Conservation (phyloP, 2,797 vertebrate genomes). For the Anableps anableps region DNA sequence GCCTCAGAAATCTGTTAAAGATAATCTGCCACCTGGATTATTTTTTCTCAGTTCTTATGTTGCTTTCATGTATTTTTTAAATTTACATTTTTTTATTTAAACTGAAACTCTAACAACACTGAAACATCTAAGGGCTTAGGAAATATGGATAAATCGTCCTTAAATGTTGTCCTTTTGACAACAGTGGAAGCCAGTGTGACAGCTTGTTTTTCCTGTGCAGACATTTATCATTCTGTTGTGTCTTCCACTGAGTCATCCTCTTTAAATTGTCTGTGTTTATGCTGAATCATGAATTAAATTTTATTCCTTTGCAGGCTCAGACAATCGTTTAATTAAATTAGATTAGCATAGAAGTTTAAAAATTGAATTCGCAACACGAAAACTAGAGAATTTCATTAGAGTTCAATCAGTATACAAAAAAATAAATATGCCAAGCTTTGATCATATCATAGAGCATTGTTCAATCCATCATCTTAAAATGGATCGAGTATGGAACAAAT, state of each 20-base stretch:
- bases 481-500: no score
- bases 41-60: conserved; percentile 6
- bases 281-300: conserved; percentile 22
- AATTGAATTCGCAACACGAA: conserved; percentile 8
- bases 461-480: neutral
- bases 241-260: conserved; percentile 50
- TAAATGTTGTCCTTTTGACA: conserved; percentile 5
- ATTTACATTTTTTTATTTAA: neutral
- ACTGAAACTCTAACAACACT: neutral
- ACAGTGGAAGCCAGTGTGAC: conserved; percentile 27
- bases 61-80: conserved; percentile 21
- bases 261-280: conserved; percentile 26
- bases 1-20: conserved; percentile 26
- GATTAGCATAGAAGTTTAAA: neutral
- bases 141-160: conserved; percentile 15
- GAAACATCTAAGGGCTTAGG: conserved; percentile 21
- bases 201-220: conserved; percentile 35
- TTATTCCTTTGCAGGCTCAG: neutral
- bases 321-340: neutral
- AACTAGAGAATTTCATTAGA: conserved; percentile 8
- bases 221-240: conserved; percentile 30
- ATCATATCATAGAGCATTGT: neutral
- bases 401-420: neutral
- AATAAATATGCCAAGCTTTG: neutral
- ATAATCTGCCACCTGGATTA: conserved; percentile 26